Evolutionary conservation across 1,140 invertebrate species (phyloP), one percentile per base, ranked within the genome.

Genomic region (Calosoma granatense): DNA sequence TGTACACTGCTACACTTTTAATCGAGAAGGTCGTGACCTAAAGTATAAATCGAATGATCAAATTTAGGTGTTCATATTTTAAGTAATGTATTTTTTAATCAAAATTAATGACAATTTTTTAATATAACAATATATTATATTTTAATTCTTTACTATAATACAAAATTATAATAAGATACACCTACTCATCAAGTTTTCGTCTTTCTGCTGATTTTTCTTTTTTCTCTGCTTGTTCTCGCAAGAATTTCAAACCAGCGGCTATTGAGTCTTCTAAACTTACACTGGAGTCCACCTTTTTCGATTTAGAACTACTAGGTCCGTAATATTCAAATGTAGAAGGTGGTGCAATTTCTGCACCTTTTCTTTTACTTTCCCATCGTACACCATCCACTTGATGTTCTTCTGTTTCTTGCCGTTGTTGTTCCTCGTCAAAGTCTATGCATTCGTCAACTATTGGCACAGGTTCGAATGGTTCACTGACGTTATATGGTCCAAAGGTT

Each of bases 201-300:
- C 41, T 6, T 3, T 3, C 15, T 47, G 6, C 17, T 12, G 9
- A 12, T 47, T 54, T 60, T 51, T 70, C 61, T 54, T 78, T 76
- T 54, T 75, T 74, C 63, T 82, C 81, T 51, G 75, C 75, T 63
- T 79, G 76, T 56, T 81, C 61, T 61, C 86, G 77, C 47, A 89
- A 73, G 66, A 78, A 86, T 63, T 77, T 80, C 2, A 87, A 69
- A 11, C 86, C 86, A 56, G 81, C 83, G 55, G 76, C 78, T 64
- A 86, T 86, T 1, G 81, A 80, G 43, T 82, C 80, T 61, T 75
- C 78, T 17, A 84, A 68, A 57, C 81, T 74, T 2, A 69, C 70
- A 20, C 66, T 62, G 4, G 54, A 20, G 26, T 67, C 65, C 67
- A 57, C 70, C 51, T 20, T 58, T 51, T 62, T 65, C 71, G 21